These are phyloP conservation scores for Bos javanicus DNA, from an alignment of 2,113 vertebrate genomes.

Conservation along the genomic window DNA sequence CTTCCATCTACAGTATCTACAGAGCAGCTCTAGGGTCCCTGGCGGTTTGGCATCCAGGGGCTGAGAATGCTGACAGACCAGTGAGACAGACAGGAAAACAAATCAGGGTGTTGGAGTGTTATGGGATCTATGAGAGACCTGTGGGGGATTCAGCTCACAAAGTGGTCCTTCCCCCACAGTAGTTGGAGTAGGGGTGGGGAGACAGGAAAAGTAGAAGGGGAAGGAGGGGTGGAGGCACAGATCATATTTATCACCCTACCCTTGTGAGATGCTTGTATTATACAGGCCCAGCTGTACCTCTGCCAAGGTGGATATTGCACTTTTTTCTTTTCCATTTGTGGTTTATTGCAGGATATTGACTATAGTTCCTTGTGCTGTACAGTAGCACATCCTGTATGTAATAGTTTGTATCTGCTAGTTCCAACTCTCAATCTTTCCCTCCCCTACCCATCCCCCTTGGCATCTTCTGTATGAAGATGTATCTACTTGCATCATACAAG, in stretches of 20 bases:
- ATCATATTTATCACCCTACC: not conserved
- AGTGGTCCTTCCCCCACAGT: not conserved
- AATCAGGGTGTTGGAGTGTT: not conserved
- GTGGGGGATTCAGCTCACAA: not conserved
- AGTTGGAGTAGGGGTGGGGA: not conserved
- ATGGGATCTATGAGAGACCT: not conserved
- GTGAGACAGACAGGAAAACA: not conserved
- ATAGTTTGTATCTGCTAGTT: not conserved
- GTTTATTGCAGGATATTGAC: not conserved
- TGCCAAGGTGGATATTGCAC: not conserved
- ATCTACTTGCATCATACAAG: not conserved
- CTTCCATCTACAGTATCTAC: not conserved
- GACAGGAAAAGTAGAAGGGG: not conserved
- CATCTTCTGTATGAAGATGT: not conserved
- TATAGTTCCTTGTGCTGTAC: not conserved
- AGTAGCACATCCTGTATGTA: not conserved
- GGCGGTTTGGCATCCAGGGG: not conserved
- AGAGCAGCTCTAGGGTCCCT: not conserved
- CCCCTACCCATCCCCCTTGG: not conserved
- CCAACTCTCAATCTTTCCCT: not conserved
- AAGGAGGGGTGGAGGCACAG: not conserved
- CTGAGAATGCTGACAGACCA: not conserved
- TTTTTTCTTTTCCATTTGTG: not conserved
- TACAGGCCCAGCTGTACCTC: not conserved
- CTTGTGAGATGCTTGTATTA: not conserved